Evolutionary conservation across 2,797 vertebrate genomes (phyloP), one percentile per base, ranked within the genome.

Genomic region (Emys orbicularis): DNA sequence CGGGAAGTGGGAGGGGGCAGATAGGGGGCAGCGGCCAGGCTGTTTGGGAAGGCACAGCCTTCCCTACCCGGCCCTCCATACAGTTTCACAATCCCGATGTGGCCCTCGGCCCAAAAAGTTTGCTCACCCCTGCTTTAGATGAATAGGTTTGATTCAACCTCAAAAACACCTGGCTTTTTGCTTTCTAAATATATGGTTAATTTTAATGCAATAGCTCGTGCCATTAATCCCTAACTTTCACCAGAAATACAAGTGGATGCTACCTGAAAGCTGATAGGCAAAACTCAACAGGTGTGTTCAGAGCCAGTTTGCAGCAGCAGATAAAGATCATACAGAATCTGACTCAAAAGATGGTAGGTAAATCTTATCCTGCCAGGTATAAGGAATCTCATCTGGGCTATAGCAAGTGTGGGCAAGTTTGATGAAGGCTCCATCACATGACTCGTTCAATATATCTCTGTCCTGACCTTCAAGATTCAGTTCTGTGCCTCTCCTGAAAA

Each of bases 181-280:
- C 50, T 79, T 79, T 79, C 47, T 18, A 13, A 29, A 79, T 21
- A 4, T 12, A 61, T 0, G 0, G 8, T 27, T 83, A 8, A 2
- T n/a, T 8, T 49, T 61, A 44, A 2, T 0, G 21, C 5, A 47
- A 31, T 13, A 72, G 65, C 61, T 65, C 4, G 4, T 65, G 61
- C 34, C 18, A n/a, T 37, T 19, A 65, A 65, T 65, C 61, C 34
- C 65, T 41, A 72, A 72, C n/a, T 41, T 41, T 72, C n/a, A 72
- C 37, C 5, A 41, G 68, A 21, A 72, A 72, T 37, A 72, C 3
- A 37, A 41, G 68, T 68, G 21, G 37, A 37, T 72, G 10, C 37
- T 72, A 72, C 10, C 11, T 72, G 68, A 41, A 72, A 72, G 21
- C n/a, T 25, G 68, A 41, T 25, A 25, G 5, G 1, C 16, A 44